Conservation (phyloP, 2,797 vertebrate species). For the Peromyscus aztecus region DNA sequence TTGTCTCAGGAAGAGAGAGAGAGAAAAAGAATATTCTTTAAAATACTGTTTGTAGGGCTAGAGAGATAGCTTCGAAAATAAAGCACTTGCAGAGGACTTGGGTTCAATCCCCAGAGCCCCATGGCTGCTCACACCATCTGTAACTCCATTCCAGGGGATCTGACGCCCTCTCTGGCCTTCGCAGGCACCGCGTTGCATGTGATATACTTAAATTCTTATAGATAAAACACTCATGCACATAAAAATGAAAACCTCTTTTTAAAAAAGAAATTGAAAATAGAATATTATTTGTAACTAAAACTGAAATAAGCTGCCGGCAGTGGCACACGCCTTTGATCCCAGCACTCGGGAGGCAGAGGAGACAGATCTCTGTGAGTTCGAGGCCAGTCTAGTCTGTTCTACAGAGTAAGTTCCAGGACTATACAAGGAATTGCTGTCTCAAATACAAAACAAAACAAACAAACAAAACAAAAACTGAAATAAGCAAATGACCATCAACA, state of each 20-base stretch:
- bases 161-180: background rate
- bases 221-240: background rate
- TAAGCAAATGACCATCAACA: background rate
- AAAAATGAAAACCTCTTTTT: background rate
- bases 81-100: background rate
- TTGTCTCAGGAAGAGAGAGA: too few relatives aligned
- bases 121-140: background rate
- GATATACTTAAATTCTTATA: background rate
- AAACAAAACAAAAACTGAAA: constrained; percentile 2
- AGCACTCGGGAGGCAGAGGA: too few relatives aligned
- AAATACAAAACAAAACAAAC: background rate
- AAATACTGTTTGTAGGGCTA: background rate
- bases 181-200: background rate
- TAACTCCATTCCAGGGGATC: background rate
- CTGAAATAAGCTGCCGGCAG: background rate
- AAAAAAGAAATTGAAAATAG: background rate
- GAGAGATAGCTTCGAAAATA: background rate
- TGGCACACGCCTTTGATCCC: too few relatives aligned
- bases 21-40: background rate
- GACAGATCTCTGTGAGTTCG: too few relatives aligned
- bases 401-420: too few relatives aligned
- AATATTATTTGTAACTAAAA: background rate
- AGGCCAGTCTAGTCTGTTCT: too few relatives aligned
- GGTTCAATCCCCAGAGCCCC: background rate
- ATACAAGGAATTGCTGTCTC: background rate